Percentiles rank a stretch among this genome's conserved stretches.
Evolutionary conservation across 2,797 vertebrate species (phyloP).

Genomic region (Rhinogobio ventralis): DNA sequence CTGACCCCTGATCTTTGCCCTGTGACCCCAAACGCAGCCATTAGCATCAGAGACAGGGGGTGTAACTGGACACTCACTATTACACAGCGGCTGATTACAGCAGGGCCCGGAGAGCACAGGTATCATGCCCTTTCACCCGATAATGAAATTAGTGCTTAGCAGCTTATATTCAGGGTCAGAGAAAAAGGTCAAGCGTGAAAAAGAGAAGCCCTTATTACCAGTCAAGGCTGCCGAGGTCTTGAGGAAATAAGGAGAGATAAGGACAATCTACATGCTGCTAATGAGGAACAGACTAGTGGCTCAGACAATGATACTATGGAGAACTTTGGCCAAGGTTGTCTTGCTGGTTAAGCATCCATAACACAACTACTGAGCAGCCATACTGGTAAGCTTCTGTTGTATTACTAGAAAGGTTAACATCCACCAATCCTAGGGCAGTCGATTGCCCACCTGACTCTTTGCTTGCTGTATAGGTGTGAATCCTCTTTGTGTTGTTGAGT

Average conservation of each 20-base stretch:
- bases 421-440: not conserved
- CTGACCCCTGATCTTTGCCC: conserved; percentile 46
- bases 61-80: conserved; percentile 55
- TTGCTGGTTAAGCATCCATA: not conserved
- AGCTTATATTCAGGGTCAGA: conserved; percentile 46
- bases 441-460: not conserved
- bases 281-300: conserved; percentile 47
- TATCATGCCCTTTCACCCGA: conserved; percentile 50
- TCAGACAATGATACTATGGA: not conserved
- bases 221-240: conserved; percentile 43
- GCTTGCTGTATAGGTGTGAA: not conserved
- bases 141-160: conserved; percentile 62
- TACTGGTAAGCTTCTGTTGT: not conserved
- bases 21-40: conserved; percentile 44
- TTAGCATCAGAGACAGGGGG: conserved; percentile 54
- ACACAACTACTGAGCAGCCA: not conserved
- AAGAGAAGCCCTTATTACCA: conserved; percentile 50
- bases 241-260: conserved; percentile 45
- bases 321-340: not conserved
- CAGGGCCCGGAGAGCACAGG: conserved; percentile 47
- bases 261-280: conserved; percentile 39
- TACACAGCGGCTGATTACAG: conserved; percentile 48
- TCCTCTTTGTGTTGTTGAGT: not conserved
- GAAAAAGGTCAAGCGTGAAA: conserved; percentile 48
- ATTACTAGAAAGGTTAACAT: not conserved